Evolutionary conservation across 2,888 invertebrate species (phyloP), one percentile per base, ranked within the genome.

Genomic region (Timandra comae): DNA sequence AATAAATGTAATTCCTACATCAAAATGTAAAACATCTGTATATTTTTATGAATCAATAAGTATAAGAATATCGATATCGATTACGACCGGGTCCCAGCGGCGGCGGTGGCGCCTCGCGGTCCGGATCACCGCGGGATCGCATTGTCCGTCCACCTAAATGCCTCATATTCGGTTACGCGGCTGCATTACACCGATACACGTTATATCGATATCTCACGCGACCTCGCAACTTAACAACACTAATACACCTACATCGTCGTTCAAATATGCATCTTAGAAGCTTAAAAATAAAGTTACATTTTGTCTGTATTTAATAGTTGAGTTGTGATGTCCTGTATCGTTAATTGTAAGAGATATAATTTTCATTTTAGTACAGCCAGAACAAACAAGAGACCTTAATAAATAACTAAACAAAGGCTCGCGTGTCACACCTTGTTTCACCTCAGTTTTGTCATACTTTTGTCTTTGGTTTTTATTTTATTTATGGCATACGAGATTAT

Each of bases 101-200:
- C 4, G 16, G 16, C 16, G 16, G 48, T 71, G 84, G 84, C 84
- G 82, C 82, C 82, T 78, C 65, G 51, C 49, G 56, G 65, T 59
- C 64, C 64, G 46, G 48, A 50, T 44, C 78, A 60, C 82, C 66
- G 71, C 81, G 70, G 84, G 81, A 70, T 54, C 56, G 64, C 73
- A 76, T 80, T 81, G 81, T 82, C 63, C 74, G 67, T 57, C 63
- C 66, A 53, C 61, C 73, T 81, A 80, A 80, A 72, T 79, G 81
- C 79, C 82, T 82, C 77, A 81, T 84, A 84, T 82, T 81, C 61
- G 77, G 82, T 81, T 81, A 82, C 84, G 69, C 69, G 70, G 59
- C 69, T 65, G 67, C 70, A 73, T 75, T 69, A 73, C 78, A 70
- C 68, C 65, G 63, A 55, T 71, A 71, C 73, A 73, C 66, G 56